Percentiles rank a stretch among this genome's conserved stretches.
These are phyloP conservation scores for Tipula vernalis DNA, from an alignment of 2,888 invertebrate genomes.

Conservation along the genomic window DNA sequence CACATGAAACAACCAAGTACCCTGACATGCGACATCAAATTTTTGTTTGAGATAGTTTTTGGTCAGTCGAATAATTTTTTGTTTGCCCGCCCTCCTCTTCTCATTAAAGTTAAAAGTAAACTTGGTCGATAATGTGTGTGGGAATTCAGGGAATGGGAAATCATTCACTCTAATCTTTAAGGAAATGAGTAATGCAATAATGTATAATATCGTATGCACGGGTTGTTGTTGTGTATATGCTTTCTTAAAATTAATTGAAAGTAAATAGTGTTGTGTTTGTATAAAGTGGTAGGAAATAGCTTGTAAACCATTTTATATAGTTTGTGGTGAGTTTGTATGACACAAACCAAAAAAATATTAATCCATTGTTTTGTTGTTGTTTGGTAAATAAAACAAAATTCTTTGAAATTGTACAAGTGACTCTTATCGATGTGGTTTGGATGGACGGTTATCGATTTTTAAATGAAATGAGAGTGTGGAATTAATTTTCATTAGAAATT, in stretches of 20 bases:
- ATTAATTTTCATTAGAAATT: too few relatives aligned
- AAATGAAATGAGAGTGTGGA: neutral
- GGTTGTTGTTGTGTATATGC: neutral
- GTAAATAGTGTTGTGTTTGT: neutral
- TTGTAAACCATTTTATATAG: neutral
- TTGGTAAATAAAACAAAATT: neutral
- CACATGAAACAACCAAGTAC: neutral
- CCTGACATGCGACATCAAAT: neutral
- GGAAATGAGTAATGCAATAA: neutral
- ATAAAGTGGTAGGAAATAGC: neutral
- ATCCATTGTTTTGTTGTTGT: neutral
- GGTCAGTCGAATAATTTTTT: neutral
- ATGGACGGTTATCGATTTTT: neutral
- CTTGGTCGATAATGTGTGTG: neutral
- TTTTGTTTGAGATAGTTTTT: neutral
- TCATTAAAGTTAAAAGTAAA: neutral
- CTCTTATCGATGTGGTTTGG: neutral
- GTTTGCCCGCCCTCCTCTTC: neutral
- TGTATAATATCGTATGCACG: neutral
- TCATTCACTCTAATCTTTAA: neutral
- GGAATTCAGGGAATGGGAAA: neutral
- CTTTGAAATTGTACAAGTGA: neutral
- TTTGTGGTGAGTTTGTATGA: neutral
- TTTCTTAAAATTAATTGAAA: neutral
- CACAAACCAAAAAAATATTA: neutral